Base-by-base conservation (phyloP, 1,140 invertebrate species). In the Agraylea sexmaculata region DNA sequence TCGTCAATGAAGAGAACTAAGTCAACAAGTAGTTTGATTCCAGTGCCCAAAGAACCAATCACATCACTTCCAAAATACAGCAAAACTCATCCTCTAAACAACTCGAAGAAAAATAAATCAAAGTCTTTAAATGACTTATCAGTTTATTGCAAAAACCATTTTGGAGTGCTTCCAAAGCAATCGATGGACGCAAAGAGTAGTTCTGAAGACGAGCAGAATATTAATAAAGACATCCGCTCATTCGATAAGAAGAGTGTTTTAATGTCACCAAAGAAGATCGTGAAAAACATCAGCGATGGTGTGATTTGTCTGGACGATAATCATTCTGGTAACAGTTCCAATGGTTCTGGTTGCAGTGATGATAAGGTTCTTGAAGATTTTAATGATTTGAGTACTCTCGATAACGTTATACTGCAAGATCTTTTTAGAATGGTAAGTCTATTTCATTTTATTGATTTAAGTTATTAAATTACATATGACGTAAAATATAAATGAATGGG, bases 111-210 rank as follows among this genome's bases (percentile, higher is more conserved):
- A 53, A 42, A 56, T 33, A 68, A 68, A 49, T 68, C 65, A 0
- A 68, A 66, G 47, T 68, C 65, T 2, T 45, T 68, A 13, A 66
- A 58, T 48, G 65, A 68, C 40, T 43, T 68, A 13, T 68, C 66
- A 15, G 58, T 60, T 35, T 64, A 65, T 42, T 70, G 58, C 45
- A 65, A 60, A 30, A 60, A 19, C 5, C 37, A 37, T 12, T 41
- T 37, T 21, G 37, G 36, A 16, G 22, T 37, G 1, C 21, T 19
- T 10, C 41, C 45, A 19, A 37, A 20, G 22, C 2, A 11, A 4
- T 34, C 31, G 7, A 12, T 7, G 7, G 32, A 35, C 3, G 30
- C 33, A 10, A 29, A 40, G 4, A 30, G 16, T 13, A 30, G 29
- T n/a, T 30, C 29, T 4, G 29, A 30, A 30, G 29, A n/a, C 4